phyloP scores from a whole-genome alignment of 2,888 invertebrate genomes.

The Heliconius aoede region DNA sequence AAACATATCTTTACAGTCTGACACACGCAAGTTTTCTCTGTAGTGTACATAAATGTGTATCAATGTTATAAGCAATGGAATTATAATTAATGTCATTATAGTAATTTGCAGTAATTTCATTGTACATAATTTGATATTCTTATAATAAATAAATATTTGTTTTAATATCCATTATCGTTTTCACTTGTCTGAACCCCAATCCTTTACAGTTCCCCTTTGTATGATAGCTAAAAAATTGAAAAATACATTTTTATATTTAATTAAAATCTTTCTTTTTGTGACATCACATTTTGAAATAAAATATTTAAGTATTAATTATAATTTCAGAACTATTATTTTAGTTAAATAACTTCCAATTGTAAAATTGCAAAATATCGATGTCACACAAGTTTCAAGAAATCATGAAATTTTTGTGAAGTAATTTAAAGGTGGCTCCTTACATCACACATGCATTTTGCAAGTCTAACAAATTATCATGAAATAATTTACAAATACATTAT shows the following conservation, averaged over 20 bases:
- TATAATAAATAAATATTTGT: constrained; percentile 82
- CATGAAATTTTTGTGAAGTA: no score
- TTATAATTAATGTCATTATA: constrained; percentile 68
- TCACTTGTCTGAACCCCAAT: constrained; percentile 42
- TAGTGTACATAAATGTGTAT: constrained; percentile 79
- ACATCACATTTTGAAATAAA: no score
- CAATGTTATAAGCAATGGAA: constrained; percentile 81
- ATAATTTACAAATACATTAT: no score
- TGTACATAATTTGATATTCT: constrained; percentile 82
- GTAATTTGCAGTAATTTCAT: constrained; percentile 79
- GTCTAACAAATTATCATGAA: no score
- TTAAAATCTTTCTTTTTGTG: no score
- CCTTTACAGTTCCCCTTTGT: constrained; percentile 55
- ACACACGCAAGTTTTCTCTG: constrained; percentile 83
- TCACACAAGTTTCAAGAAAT: no score
- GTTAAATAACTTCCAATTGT: no score
- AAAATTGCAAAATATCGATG: no score
- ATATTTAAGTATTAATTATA: no score
- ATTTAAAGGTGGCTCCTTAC: no score
- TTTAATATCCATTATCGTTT: constrained; percentile 74
- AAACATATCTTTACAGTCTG: constrained; percentile 81
- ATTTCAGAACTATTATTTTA: no score
- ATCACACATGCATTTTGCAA: no score
- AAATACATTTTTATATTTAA: not conserved
- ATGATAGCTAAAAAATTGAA: constrained; percentile 52